Evolutionary conservation across 2,113 vertebrate species (phyloP), one percentile per base, ranked within the genome.

Genomic region (Proteles cristata): DNA sequence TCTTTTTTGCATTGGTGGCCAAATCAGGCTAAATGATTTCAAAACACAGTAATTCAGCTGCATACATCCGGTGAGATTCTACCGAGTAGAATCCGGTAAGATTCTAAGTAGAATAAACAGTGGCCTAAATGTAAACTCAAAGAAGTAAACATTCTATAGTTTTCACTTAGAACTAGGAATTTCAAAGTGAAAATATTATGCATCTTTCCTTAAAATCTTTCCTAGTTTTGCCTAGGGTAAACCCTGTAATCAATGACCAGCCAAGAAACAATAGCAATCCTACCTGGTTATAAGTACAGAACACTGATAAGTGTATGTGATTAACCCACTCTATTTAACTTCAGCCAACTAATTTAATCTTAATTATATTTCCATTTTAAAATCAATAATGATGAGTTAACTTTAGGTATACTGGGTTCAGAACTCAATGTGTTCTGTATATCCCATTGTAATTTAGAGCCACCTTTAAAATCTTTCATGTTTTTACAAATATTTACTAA

Each of bases 341-440:
- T 82, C 33, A 82, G 28, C 28, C 28, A 82, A 21, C 2, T 92
- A 55, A 82, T 86, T 94, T 95, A 63, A 87, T 77, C n/a, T 28
- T 76, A 50, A 4, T 77, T 28, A n/a, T 33, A 5, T 86, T 91
- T 82, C 88, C 43, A 94, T 88, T 86, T 82, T 73, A 63, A 96
- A 83, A 77, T 53, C 26, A 87, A 55, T 88, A 82, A 73, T 43
- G 69, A 65, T 86, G 48, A 87, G 33, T 35, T 68, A 66, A 48
- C 31, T 86, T 94, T 15, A 71, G 4, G 2, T 16, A 82, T 33
- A 6, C 39, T 83, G 39, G 21, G 4, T 79, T 74, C 15, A 91
- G 31, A 88, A 55, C 17, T 93, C 43, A 58, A 61, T 65, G 8
- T 63, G 7, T 80, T 71, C n/a, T 61, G 7, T 10, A 79, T 10